phyloP scores from a whole-genome alignment of 2,113 vertebrate species.

The Sprattus sprattus region DNA sequence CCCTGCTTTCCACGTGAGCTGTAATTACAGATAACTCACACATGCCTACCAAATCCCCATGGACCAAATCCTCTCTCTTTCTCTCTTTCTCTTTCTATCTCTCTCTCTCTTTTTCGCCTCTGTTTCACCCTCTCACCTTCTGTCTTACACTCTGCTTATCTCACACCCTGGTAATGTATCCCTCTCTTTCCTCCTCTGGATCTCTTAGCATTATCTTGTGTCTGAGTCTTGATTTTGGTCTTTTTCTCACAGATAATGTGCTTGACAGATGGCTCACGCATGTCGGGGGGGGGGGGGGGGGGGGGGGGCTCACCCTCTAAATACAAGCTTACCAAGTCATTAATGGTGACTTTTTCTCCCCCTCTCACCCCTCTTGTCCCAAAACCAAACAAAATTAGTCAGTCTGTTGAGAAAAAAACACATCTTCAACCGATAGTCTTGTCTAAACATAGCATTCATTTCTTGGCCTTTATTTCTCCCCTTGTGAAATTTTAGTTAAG shows the following conservation, averaged over 20 bases:
- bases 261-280: not conserved
- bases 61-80: not conserved
- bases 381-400: too few relatives aligned
- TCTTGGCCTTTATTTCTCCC: too few relatives aligned
- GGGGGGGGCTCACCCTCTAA: too few relatives aligned
- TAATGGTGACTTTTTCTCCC: too few relatives aligned
- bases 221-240: not conserved
- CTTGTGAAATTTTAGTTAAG: too few relatives aligned
- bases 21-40: constrained; percentile 13
- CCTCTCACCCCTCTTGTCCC: too few relatives aligned
- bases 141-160: not conserved
- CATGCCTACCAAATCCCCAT: not conserved
- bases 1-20: not conserved
- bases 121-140: not conserved
- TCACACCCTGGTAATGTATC: not conserved
- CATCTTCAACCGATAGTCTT: too few relatives aligned
- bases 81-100: not conserved
- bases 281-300: not conserved
- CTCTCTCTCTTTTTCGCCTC: not conserved
- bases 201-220: not conserved
- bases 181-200: not conserved
- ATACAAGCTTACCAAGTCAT: too few relatives aligned
- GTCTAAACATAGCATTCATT: too few relatives aligned
- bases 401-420: too few relatives aligned
- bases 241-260: not conserved